These are phyloP conservation scores for Porites divaricata DNA, from an alignment of 92 coral and sea anemone species.

Conservation along the genomic window DNA sequence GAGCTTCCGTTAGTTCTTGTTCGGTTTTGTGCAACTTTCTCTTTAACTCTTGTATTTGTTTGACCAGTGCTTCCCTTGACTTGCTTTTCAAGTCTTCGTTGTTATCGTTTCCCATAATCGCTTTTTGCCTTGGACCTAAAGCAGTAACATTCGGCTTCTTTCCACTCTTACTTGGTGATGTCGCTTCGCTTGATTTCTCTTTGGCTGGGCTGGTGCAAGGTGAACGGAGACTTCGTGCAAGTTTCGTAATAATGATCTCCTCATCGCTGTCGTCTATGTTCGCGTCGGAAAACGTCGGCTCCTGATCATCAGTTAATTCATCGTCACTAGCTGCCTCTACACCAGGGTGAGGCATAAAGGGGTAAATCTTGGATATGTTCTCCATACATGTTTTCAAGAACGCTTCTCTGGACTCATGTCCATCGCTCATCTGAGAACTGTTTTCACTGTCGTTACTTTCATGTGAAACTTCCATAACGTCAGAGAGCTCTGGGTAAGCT, in stretches of 20 bases:
- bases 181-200: constrained; percentile 20
- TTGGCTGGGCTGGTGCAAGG: constrained; percentile 50
- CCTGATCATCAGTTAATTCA: constrained; percentile 77
- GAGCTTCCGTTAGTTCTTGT: constrained; percentile 50
- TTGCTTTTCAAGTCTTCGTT: constrained; percentile 30
- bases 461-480: constrained; percentile 85
- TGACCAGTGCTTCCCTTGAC: constrained; percentile 40
- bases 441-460: constrained; percentile 88
- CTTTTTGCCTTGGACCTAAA: constrained; percentile 1
- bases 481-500: constrained; percentile 80
- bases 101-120: background rate
- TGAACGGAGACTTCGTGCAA: constrained; percentile 81
- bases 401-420: constrained; percentile 63
- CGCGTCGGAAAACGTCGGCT: constrained; percentile 77
- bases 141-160: constrained; percentile 18
- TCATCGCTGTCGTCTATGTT: constrained; percentile 90
- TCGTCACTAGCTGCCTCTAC: constrained; percentile 78
- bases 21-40: constrained; percentile 66
- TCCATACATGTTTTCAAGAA: constrained; percentile 79
- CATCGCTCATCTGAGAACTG: constrained; percentile 83
- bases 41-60: constrained; percentile 48
- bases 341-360: constrained; percentile 76
- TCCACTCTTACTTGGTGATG: constrained; percentile 49
- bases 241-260: constrained; percentile 78
- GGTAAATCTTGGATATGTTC: constrained; percentile 82